phyloP scores from a whole-genome alignment of 2,113 vertebrate species.

The Pedetes capensis region DNA sequence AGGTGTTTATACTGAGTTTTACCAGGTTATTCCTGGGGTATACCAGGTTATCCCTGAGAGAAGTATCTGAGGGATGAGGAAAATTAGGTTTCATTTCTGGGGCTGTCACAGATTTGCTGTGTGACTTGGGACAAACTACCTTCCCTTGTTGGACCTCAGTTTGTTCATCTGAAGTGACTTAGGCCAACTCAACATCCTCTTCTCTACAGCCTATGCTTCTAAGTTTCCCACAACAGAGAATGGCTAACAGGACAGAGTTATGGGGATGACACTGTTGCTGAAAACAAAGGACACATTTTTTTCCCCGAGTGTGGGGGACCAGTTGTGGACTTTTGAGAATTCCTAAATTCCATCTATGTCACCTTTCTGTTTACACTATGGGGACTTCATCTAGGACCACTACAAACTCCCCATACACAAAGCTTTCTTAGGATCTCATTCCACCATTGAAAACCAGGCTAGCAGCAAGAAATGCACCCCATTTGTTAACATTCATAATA shows the following conservation, averaged over 20 bases:
- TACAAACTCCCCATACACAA: not conserved
- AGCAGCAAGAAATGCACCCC: not conserved
- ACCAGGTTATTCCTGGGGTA: no score
- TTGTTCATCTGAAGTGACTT: not conserved
- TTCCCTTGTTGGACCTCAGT: not conserved
- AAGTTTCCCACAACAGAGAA: not conserved
- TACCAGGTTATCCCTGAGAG: not conserved
- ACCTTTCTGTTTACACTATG: not conserved
- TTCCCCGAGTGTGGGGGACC: not conserved
- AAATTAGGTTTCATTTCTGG: not conserved
- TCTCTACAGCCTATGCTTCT: not conserved
- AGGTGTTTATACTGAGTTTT: not conserved
- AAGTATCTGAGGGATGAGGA: fast-evolving
- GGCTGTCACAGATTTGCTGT: not conserved
- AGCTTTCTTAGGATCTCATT: not conserved
- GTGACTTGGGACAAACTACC: not conserved
- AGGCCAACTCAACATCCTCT: not conserved
- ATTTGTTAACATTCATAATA: slow-evolving; percentile 62
- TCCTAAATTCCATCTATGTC: not conserved
- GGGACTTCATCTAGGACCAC: not conserved
- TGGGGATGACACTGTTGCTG: no score
- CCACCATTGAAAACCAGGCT: not conserved
- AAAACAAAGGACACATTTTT: not conserved
- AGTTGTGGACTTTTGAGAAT: not conserved
- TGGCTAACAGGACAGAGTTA: not conserved